Evolutionary conservation across 2,888 invertebrate species (phyloP).

Genomic region (Limnephilus lunatus): DNA sequence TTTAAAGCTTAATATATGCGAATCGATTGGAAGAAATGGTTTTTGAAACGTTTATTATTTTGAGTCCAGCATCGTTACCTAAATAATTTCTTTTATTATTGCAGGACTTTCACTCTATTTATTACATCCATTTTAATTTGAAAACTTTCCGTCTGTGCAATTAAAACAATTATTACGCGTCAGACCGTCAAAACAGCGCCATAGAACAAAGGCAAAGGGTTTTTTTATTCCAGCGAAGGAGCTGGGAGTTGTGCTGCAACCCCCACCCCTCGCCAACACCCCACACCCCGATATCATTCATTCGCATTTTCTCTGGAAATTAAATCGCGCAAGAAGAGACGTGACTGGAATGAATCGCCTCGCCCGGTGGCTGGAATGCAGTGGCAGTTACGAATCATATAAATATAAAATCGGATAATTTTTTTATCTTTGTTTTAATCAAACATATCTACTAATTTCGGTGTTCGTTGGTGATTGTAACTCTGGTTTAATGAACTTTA

Average conservation of each 20-base stretch:
- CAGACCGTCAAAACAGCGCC: background rate
- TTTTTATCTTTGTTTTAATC: too few relatives aligned
- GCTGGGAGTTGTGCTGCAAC: constrained; percentile 44
- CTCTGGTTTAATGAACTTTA: too few relatives aligned
- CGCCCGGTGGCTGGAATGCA: constrained; percentile 47
- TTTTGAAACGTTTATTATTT: too few relatives aligned
- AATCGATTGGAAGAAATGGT: background rate
- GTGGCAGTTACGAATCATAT: background rate
- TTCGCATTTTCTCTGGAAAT: constrained; percentile 67
- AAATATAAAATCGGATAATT: too few relatives aligned
- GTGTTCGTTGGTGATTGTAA: too few relatives aligned
- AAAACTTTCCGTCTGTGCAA: background rate
- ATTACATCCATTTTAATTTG: background rate
- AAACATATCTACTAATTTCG: too few relatives aligned
- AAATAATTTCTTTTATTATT: background rate
- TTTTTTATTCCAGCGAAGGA: constrained; percentile 3
- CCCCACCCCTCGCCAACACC: background rate
- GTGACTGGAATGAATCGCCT: constrained; percentile 63
- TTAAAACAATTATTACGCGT: background rate
- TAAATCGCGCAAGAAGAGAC: constrained; percentile 66
- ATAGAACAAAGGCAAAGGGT: background rate
- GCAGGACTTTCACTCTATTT: background rate
- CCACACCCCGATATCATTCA: constrained; percentile 53
- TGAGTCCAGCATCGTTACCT: background rate
- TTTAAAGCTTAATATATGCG: background rate